Evolutionary conservation across 2,113 vertebrate species (phyloP).

Genomic region (Zonotrichia leucophrys): DNA sequence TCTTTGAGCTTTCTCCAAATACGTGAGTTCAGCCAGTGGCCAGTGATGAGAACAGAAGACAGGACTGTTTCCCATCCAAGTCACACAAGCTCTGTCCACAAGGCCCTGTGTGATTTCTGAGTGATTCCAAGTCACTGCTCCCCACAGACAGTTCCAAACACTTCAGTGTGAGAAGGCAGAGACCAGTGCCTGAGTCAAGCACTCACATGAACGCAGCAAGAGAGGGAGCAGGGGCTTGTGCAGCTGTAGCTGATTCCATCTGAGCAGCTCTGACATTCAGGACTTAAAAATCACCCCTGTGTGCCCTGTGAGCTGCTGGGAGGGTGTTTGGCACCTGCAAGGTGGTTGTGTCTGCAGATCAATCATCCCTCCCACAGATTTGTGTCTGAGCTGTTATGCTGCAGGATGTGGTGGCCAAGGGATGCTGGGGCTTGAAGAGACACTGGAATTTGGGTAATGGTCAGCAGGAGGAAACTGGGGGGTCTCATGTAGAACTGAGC

Average conservation of each 20-base stretch:
- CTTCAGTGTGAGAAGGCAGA: not conserved
- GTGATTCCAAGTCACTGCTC: not conserved
- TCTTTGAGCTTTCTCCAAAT: not conserved
- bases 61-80: not conserved
- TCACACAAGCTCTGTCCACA: not conserved
- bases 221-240: not conserved
- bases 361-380: not conserved
- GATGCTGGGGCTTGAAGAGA: not conserved
- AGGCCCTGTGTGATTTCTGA: not conserved
- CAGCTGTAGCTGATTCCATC: not conserved
- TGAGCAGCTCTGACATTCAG: not conserved
- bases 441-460: not conserved
- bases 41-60: not conserved
- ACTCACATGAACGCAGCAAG: not conserved
- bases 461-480: not conserved
- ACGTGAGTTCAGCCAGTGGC: not conserved
- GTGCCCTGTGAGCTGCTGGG: not conserved
- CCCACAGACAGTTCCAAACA: not conserved
- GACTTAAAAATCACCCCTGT: not conserved
- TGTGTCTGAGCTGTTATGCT: not conserved
- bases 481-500: not conserved
- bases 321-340: not conserved
- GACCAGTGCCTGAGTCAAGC: not conserved
- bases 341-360: not conserved
- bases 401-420: not conserved